These are phyloP conservation scores for Chaenocephalus aceratus DNA, from an alignment of 2,113 vertebrate species.

Conservation along the genomic window DNA sequence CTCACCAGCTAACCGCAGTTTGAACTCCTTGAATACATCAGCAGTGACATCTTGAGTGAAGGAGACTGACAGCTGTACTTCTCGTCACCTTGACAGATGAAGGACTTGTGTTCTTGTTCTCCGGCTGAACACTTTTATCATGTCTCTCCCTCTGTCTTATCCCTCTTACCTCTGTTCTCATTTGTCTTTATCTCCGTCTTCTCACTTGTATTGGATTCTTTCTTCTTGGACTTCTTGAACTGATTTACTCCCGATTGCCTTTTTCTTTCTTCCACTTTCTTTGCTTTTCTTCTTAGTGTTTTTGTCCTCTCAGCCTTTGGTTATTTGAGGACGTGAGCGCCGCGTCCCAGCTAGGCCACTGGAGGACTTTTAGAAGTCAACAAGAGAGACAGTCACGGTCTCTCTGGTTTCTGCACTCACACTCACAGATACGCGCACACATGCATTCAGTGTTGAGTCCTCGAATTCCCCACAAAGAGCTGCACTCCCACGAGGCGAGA, in stretches of 20 bases:
- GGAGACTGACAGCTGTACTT: conserved; percentile 64
- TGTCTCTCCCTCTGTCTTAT: conserved; percentile 34
- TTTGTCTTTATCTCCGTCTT: conserved; percentile 53
- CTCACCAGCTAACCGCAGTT: conserved; percentile 41
- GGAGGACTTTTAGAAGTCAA: conserved; percentile 82
- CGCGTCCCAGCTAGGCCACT: conserved; percentile 57
- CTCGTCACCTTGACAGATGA: conserved; percentile 78
- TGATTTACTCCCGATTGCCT: conserved; percentile 12
- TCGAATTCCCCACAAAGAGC: conserved; percentile 72
- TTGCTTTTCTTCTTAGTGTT: conserved; percentile 31
- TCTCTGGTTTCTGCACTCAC: conserved; percentile 20
- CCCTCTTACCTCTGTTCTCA: conserved; percentile 39
- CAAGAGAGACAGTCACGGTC: conserved; percentile 54
- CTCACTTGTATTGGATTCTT: conserved; percentile 47
- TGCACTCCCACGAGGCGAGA: conserved; percentile 56
- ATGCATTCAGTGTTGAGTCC: conserved; percentile 59
- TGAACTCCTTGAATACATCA: conserved; percentile 61
- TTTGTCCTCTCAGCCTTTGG: conserved; percentile 54
- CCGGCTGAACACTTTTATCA: conserved; percentile 64
- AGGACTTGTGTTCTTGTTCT: conserved; percentile 57
- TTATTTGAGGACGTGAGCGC: conserved; percentile 50
- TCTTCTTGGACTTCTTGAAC: conserved; percentile 33
- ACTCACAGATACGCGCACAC: conserved; percentile 11
- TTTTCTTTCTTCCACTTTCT: conserved; percentile 6
- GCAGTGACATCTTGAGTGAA: conserved; percentile 39